phyloP scores from a whole-genome alignment of 2,797 vertebrate species.

The Chelidonichthys spinosus region DNA sequence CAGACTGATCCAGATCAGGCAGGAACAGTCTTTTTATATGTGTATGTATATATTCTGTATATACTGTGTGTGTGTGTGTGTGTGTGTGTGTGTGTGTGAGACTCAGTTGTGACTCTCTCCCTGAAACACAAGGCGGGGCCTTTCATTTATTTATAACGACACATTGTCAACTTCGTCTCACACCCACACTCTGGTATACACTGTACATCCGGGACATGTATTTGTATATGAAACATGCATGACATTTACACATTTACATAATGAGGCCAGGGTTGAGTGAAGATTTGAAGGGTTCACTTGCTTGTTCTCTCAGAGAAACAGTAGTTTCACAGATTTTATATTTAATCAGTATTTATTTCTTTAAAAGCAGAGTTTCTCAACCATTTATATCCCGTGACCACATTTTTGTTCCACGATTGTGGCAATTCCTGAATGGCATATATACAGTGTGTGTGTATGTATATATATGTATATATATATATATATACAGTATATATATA shows the following conservation, averaged over 20 bases:
- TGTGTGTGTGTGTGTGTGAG: slow-evolving; percentile 25
- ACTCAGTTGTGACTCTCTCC: slow-evolving; percentile 63
- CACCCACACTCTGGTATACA: slow-evolving; percentile 55
- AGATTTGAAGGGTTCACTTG: not conserved
- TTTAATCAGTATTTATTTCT: not conserved
- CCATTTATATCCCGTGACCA: not conserved
- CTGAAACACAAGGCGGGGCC: slow-evolving; percentile 67
- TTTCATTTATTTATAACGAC: slow-evolving; percentile 80
- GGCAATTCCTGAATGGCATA: not conserved
- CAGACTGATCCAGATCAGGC: slow-evolving; percentile 52
- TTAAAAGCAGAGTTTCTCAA: slow-evolving; percentile 3
- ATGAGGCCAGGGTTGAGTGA: slow-evolving; percentile 20
- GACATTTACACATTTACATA: slow-evolving; percentile 70
- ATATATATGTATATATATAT: too few species aligned
- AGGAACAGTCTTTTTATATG: slow-evolving; percentile 48
- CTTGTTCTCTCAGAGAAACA: slow-evolving; percentile 49
- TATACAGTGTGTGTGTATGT: too few species aligned
- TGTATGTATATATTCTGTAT: slow-evolving; percentile 40
- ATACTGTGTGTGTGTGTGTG: slow-evolving; percentile 36
- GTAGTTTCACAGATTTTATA: slow-evolving; percentile 28
- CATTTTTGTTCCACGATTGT: not conserved
- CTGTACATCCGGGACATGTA: slow-evolving; percentile 64
- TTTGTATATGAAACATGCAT: slow-evolving; percentile 78
- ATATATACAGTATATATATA: too few species aligned
- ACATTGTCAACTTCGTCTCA: slow-evolving; percentile 68